Conservation (phyloP, 2,888 invertebrate genomes). For the Drosophila testacea region DNA sequence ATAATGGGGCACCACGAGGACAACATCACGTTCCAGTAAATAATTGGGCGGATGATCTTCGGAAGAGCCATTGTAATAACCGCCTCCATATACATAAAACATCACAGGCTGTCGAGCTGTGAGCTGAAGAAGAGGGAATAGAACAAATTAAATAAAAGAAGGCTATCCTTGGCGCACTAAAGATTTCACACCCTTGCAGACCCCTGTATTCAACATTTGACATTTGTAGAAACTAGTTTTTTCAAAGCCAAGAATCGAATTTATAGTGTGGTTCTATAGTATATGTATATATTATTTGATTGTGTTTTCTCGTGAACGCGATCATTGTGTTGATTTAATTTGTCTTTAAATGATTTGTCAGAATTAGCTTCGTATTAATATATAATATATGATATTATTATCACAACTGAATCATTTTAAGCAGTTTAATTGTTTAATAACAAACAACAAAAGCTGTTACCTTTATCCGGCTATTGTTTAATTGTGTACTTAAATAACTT, state of each 20-base stretch:
- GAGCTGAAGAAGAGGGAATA: constrained; percentile 54
- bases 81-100: constrained; percentile 85
- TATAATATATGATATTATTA: not conserved
- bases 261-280: too few relatives aligned
- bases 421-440: not conserved
- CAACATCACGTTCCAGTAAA: constrained; percentile 85
- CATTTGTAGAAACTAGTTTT: too few relatives aligned
- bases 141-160: too few relatives aligned
- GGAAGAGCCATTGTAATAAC: constrained; percentile 84
- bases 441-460: not conserved
- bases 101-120: constrained; percentile 83
- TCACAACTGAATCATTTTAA: not conserved
- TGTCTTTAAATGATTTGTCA: too few relatives aligned
- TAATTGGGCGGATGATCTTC: constrained; percentile 83
- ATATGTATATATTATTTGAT: too few relatives aligned
- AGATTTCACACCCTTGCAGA: too few relatives aligned
- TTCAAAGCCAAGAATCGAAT: too few relatives aligned
- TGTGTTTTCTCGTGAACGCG: too few relatives aligned
- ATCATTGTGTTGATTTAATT: too few relatives aligned
- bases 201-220: too few relatives aligned
- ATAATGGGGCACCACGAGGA: constrained; percentile 86
- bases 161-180: too few relatives aligned
- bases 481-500: not conserved
- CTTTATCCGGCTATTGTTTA: not conserved
- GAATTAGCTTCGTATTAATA: too few relatives aligned